Evolutionary conservation across 2,797 vertebrate genomes (phyloP), one percentile per base, ranked within the genome.

Genomic region (Otolemur crassicaudatus): DNA sequence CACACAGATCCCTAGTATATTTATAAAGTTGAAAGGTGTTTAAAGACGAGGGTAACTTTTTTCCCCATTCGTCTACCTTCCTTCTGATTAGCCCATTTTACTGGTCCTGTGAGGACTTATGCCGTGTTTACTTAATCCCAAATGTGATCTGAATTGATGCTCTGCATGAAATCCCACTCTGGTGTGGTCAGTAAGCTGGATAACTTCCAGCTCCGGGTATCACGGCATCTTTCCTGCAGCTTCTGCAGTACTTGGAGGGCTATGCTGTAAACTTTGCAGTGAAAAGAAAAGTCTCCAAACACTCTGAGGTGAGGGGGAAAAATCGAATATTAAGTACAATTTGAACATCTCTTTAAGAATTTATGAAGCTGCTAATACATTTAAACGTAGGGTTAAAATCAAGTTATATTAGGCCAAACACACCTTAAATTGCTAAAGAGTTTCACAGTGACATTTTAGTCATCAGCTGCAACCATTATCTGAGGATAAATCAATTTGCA

Each of bases 381-480:
- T 96, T 88, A 86, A 96, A 97, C 87, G 63, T n/a, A 65, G 2
- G 46, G 6, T 91, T 93, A 94, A 96, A 82, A 94, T 95, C 61
- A 61, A 67, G 86, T 97, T 96, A 88, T 73, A 87, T 29, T 91
- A 93, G 80, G 53, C 0, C 1, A 89, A 91, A 97, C 96, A 96
- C 93, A 97, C 92, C 96, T 97, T 92, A 87, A 95, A 98, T 97
- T 73, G 82, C 83, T 95, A 16, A 90, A 92, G 94, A 95, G 80
- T 95, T 97, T 96, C 90, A 91, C 93, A 92, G 90, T 93, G 95
- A 97, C 97, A 96, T 98, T 98, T 97, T 96, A 97, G 97, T 97
- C 97, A 97, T 97, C 60, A 34, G 87, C 81, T 23, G 73, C 93
- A 97, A 40, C 79, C 72, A 93, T 65, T n/a, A 40, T 95, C 95